Evolutionary conservation across 2,113 vertebrate genomes (phyloP).

Genomic region (Spea bombifrons): DNA sequence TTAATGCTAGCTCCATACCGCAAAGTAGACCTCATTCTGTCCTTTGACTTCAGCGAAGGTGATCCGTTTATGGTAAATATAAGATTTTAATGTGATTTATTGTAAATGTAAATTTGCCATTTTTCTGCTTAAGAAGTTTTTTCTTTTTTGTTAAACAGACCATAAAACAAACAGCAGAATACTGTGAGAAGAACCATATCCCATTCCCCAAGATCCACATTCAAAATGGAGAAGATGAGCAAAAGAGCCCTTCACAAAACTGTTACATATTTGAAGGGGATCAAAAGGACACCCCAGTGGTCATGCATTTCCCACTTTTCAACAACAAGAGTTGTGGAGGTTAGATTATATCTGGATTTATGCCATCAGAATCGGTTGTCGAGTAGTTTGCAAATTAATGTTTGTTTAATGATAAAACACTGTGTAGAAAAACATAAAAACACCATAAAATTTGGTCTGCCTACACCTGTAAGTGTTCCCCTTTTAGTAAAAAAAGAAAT

Average conservation of each 20-base stretch:
- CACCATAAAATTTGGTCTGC: no score
- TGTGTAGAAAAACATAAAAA: no score
- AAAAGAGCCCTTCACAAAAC: conserved; percentile 33
- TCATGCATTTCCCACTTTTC: conserved; percentile 60
- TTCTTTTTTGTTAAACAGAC: conserved; percentile 46
- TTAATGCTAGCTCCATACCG: conserved; percentile 48
- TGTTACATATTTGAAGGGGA: conserved; percentile 54
- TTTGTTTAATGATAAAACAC: no score
- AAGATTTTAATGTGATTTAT: neutral
- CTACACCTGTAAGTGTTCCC: no score
- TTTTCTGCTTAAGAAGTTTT: neutral
- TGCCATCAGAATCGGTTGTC: neutral
- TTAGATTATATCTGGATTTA: conserved; percentile 17
- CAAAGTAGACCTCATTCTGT: conserved; percentile 56
- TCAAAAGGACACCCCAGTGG: conserved; percentile 3
- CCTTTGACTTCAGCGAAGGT: conserved; percentile 60
- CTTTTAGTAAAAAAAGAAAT: no score
- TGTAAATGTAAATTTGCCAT: neutral
- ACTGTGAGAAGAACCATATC: conserved; percentile 43
- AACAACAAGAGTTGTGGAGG: conserved; percentile 53
- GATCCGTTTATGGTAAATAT: conserved; percentile 61
- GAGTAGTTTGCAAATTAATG: no score
- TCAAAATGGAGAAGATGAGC: neutral
- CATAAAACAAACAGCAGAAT: conserved; percentile 34
- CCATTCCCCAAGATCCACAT: conserved; percentile 49